Base-by-base conservation (phyloP, 2,797 vertebrate genomes). In the Lateolabrax maculatus region DNA sequence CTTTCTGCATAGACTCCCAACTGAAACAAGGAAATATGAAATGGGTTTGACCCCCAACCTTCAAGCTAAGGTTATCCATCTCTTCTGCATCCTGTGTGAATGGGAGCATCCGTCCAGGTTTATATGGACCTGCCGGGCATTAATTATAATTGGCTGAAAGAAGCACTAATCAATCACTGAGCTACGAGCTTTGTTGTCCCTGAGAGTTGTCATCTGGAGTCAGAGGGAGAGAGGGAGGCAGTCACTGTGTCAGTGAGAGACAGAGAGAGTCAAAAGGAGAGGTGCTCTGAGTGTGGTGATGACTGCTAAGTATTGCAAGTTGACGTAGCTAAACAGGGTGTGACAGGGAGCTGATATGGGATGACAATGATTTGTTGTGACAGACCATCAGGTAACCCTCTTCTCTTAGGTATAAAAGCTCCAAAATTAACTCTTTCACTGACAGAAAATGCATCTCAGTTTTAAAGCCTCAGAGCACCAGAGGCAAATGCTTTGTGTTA, bases 291-390 rank as follows among this genome's bases (percentile, higher is more conserved):
- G 87, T 78, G 69, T 81, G 83, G 88, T 2, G 66, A 84, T 84
- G 91, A 92, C 88, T 90, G 77, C 80, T 90, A 89, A 93, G 87
- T 84, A 70, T 83, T 86, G 49, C 57, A 78, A 88, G 85, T 85
- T 92, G 88, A 87, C 57, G 19, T 73, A 77, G 65, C 81, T 84
- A 68, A 79, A 81, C 71, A 77, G 80, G 81, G 43, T 66, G 39
- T 83, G 86, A 87, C 86, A 81, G 82, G 44, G 46, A 75, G 80
- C 79, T 81, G 81, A 79, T 84, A 66, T 58, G 37, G 71, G 53
- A 77, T 70, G 75, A 83, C 60, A 71, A 53, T 84, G 84, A 84
- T 76, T 77, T 84, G 83, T 87, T 92, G 77, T 87, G 90, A 88
- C 81, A 77, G 79, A 68, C 61, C 87, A 72, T 78, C 83, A 84